Conservation (phyloP, 2,113 vertebrate genomes). For the Pollachius pollachius region DNA sequence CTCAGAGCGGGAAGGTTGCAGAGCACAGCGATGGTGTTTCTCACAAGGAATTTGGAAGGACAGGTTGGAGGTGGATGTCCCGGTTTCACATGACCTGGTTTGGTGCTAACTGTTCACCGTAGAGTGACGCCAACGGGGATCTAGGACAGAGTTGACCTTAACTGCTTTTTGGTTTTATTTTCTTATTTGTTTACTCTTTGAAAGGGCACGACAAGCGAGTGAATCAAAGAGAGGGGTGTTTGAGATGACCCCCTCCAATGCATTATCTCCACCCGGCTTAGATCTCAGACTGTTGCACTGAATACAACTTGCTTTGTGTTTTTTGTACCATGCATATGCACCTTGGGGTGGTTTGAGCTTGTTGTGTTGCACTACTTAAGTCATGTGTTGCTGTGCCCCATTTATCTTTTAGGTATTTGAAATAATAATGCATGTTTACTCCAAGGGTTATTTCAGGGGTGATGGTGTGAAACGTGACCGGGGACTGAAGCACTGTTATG, state of each 20-base stretch:
- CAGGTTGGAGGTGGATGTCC: too few relatives aligned
- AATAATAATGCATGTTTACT: slow-evolving; percentile 7
- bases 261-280: too few relatives aligned
- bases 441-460: neutral
- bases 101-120: too few relatives aligned
- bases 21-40: too few relatives aligned
- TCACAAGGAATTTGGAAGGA: too few relatives aligned
- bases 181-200: neutral
- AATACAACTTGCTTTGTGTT: neutral
- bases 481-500: neutral
- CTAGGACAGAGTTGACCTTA: too few relatives aligned
- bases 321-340: slow-evolving; percentile 23
- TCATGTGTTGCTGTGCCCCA: slow-evolving; percentile 34
- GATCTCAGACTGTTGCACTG: too few relatives aligned
- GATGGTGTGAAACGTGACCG: neutral
- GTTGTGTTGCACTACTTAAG: slow-evolving; percentile 27
- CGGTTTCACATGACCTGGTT: too few relatives aligned
- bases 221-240: neutral
- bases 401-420: slow-evolving; percentile 10
- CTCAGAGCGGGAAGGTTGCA: too few relatives aligned
- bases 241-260: too few relatives aligned
- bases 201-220: neutral
- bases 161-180: too few relatives aligned
- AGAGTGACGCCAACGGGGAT: too few relatives aligned
- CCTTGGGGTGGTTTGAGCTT: slow-evolving; percentile 25